Percentiles rank a stretch among this genome's conserved stretches.
phyloP scores from a whole-genome alignment of 2,113 vertebrate genomes.

The Nesoenas mayeri region DNA sequence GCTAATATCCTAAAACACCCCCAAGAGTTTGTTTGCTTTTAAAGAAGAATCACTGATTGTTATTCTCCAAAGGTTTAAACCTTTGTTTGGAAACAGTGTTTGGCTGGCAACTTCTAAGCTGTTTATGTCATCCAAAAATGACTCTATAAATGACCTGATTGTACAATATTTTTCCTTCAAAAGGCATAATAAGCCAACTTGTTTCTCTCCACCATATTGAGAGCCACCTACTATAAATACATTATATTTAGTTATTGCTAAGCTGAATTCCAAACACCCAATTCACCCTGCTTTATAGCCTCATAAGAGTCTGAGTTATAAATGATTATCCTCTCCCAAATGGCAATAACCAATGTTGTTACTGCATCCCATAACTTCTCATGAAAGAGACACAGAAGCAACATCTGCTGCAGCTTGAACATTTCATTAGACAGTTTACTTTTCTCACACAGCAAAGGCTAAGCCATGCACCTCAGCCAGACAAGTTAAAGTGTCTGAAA shows the following conservation, averaged over 20 bases:
- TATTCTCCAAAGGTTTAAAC: not conserved
- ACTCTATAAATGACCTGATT: not conserved
- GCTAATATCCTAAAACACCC: not conserved
- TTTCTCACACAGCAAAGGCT: not conserved
- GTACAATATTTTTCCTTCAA: not conserved
- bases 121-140: not conserved
- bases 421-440: constrained; percentile 11
- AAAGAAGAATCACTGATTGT: not conserved
- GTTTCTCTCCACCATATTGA: not conserved
- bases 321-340: constrained; percentile 36
- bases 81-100: not conserved
- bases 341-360: not conserved
- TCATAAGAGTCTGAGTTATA: constrained; percentile 25
- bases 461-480: not conserved
- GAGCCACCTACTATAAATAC: constrained; percentile 2
- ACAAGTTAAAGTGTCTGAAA: not conserved
- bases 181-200: not conserved
- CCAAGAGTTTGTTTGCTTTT: not conserved
- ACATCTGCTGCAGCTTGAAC: not conserved
- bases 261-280: not conserved
- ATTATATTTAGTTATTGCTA: constrained; percentile 22
- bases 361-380: constrained; percentile 1
- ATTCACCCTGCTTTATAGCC: constrained; percentile 30
- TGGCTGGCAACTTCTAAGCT: not conserved
- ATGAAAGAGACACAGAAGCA: not conserved